Conservation (phyloP, 2,888 invertebrate genomes). For the Callinectes sapidus region DNA sequence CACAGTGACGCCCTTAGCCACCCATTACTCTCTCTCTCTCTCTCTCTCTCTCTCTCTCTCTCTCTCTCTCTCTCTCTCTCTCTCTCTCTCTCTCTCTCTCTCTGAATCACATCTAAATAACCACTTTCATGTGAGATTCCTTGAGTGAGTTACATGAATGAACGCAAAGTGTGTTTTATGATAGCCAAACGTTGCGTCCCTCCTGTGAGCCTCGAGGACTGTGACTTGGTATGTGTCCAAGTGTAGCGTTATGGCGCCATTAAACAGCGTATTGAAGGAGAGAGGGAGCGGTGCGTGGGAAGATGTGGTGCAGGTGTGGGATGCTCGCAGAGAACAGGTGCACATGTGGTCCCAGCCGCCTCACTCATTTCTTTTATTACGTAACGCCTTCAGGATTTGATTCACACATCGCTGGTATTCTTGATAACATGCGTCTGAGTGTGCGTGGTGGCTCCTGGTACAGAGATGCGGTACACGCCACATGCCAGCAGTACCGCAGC, state of each 20-base stretch:
- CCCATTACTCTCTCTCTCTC: background rate
- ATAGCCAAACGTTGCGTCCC: background rate
- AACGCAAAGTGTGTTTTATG: background rate
- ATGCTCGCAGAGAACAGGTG: background rate
- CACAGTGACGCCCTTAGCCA: background rate
- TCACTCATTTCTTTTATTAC: background rate
- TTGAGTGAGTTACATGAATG: background rate
- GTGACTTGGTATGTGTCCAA: background rate
- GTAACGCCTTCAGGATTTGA: background rate
- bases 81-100: constrained; percentile 20
- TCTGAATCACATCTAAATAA: background rate
- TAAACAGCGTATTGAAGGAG: background rate
- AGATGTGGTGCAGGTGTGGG: constrained; percentile 3
- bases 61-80: constrained; percentile 22
- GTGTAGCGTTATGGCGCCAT: background rate
- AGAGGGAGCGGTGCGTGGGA: background rate
- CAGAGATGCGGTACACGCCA: background rate
- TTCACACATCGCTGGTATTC: background rate
- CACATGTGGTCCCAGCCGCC: background rate
- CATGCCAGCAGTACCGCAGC: background rate
- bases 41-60: background rate
- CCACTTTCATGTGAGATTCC: background rate
- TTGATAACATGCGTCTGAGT: background rate
- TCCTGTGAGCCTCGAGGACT: background rate
- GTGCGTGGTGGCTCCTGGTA: background rate